Conservation (phyloP, 1,140 invertebrate genomes). For the Aethina tumida region DNA sequence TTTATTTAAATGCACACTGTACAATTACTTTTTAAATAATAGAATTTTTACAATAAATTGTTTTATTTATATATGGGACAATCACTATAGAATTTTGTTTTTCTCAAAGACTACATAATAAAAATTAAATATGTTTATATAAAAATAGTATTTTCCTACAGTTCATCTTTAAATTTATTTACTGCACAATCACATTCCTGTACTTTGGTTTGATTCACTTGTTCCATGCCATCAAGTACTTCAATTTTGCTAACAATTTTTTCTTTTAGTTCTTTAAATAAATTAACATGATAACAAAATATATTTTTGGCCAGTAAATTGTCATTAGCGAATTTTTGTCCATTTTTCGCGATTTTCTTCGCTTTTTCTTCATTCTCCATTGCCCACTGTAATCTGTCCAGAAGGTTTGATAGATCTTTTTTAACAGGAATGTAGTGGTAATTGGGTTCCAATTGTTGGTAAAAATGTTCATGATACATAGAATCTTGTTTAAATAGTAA, state of each 20-base stretch:
- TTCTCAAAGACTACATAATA: too few species aligned
- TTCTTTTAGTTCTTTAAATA: constrained; percentile 75
- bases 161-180: constrained; percentile 36
- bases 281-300: constrained; percentile 78
- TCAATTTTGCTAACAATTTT: constrained; percentile 48
- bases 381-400: constrained; percentile 74
- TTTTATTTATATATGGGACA: too few species aligned
- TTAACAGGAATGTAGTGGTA: constrained; percentile 81
- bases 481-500: constrained; percentile 90
- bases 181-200: constrained; percentile 41
- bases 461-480: constrained; percentile 91
- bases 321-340: constrained; percentile 61
- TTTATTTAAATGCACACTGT: too few species aligned
- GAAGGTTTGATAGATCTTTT: constrained; percentile 68
- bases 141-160: constrained; percentile 26
- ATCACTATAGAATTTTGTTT: too few species aligned
- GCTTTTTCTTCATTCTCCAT: constrained; percentile 64
- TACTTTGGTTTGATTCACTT: constrained; percentile 51
- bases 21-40: too few species aligned
- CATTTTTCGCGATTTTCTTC: constrained; percentile 58
- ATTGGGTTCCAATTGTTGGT: constrained; percentile 60
- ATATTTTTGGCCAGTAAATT: constrained; percentile 78
- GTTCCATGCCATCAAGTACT: constrained; percentile 62
- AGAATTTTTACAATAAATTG: too few species aligned
- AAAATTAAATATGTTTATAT: not conserved